A percentile compares a stretch with the other conserved stretches of the same genome.
phyloP scores from a whole-genome alignment of 30 jellyfish, hydroid and myxozoan genomes.

The Aurelia aurita region DNA sequence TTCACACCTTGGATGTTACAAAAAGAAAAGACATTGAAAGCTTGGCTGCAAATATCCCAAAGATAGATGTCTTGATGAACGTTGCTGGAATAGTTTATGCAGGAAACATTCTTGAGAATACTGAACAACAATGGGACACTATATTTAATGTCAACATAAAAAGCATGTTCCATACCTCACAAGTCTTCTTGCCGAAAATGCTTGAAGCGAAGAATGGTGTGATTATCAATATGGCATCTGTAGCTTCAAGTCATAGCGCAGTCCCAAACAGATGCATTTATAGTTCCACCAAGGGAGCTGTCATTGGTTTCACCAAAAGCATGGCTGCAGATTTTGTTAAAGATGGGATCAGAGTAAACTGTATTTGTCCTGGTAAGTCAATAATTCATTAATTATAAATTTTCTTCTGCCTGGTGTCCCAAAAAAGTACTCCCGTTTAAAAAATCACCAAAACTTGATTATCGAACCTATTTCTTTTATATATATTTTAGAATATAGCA shows the following conservation, averaged over 20 bases:
- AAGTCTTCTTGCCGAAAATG: conserved; percentile 72
- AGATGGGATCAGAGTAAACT: conserved; percentile 73
- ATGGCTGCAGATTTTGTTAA: conserved; percentile 80
- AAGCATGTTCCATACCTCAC: conserved; percentile 69
- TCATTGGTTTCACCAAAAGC: conserved; percentile 73
- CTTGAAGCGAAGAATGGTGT: conserved; percentile 56
- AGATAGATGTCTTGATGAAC: conserved; percentile 65
- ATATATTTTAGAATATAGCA: no score
- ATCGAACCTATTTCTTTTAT: no score
- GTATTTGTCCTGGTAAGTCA: conserved; percentile 78
- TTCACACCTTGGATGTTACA: conserved; percentile 63
- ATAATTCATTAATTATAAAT: background rate
- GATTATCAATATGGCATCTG: conserved; percentile 79
- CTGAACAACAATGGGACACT: conserved; percentile 75
- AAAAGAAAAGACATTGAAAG: conserved; percentile 42
- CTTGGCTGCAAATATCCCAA: conserved; percentile 48
- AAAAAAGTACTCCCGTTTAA: no score
- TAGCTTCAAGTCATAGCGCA: conserved; percentile 71
- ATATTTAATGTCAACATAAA: conserved; percentile 69
- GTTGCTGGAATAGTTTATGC: conserved; percentile 75
- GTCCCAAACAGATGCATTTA: conserved; percentile 76
- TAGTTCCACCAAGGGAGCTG: conserved; percentile 80
- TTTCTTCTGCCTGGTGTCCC: no score
- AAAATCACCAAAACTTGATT: no score
- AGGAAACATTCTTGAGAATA: conserved; percentile 47